phyloP scores from a whole-genome alignment of 1,140 invertebrate species.

The Bombus consobrinus region DNA sequence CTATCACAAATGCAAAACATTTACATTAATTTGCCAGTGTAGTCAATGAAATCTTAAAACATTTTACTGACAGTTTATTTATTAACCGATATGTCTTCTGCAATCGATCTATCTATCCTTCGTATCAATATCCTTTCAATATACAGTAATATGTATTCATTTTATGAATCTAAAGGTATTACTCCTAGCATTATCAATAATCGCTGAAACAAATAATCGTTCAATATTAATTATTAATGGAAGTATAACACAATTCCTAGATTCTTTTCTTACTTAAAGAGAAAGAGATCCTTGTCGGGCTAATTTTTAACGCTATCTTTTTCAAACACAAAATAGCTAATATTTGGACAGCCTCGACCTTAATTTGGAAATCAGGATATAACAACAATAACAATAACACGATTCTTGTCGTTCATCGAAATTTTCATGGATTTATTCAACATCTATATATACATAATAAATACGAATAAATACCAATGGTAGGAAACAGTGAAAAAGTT shows the following conservation, averaged over 20 bases:
- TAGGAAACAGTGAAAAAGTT: neutral
- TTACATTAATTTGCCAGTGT: neutral
- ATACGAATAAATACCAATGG: neutral
- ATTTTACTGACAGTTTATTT: neutral
- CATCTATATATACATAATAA: neutral
- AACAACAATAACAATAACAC: slow-evolving; percentile 9
- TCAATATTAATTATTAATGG: neutral
- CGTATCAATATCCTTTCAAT: neutral
- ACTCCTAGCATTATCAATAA: neutral
- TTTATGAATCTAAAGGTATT: neutral
- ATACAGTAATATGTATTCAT: neutral
- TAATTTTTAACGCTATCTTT: neutral
- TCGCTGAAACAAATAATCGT: too few relatives aligned
- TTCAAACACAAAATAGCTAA: neutral
- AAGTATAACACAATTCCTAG: neutral
- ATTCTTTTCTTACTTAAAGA: neutral
- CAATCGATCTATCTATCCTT: neutral
- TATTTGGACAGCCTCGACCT: neutral
- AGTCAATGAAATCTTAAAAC: neutral
- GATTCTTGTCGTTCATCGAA: too few relatives aligned
- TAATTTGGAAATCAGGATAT: neutral
- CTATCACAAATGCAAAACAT: neutral
- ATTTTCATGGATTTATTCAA: neutral
- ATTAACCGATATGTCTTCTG: neutral
- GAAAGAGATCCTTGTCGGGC: neutral